Base-by-base conservation (phyloP, 2,797 vertebrate genomes). In the Lerista edwardsae region DNA sequence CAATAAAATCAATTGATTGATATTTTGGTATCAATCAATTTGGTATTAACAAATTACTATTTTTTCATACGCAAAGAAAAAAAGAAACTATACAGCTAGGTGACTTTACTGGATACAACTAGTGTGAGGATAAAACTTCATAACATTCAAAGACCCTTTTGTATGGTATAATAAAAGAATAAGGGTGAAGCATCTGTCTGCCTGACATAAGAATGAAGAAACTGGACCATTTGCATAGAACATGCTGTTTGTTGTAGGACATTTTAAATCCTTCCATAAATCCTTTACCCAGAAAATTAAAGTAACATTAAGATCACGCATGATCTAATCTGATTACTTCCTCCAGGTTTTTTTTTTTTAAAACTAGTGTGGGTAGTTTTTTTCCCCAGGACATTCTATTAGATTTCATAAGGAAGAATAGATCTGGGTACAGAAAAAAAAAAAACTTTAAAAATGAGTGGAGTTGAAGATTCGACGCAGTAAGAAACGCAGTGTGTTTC, bases 261-360 rank as follows among this genome's bases (percentile, higher is more conserved):
- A n/a, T n/a, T n/a, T n/a, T 51, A 86, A 91, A 55, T 80, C 91
- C 91, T 93, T 91, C 91, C 87, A 89, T 91, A 92, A 92, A 90
- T 91, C 84, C 90, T 83, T 86, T 88, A 27, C 91, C 91, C 84
- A 87, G 84, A 89, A 88, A 93, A 91, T 91, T 88, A 91, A 84
- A 89, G 90, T 89, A 87, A 87, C 82, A 1, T 10, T 47, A 90
- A 85, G 89, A 83, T 80, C 68, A 12, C n/a, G n/a, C 79, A 77
- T 83, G 89, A 68, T 31, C 34, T 34, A 84, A 61, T 57, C 59
- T 91, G 83, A 74, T 83, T 31, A 21, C 68, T 92, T 7, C 59
- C 86, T 91, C 83, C 64, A 82, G 76, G 14, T 82, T 41, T 84
- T 87, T 88, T 76, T 51, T 6, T 59, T 51, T 84, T 90, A 81